Evolutionary conservation across 2,113 vertebrate genomes (phyloP), one percentile per base, ranked within the genome.

Genomic region (Gallinago media): DNA sequence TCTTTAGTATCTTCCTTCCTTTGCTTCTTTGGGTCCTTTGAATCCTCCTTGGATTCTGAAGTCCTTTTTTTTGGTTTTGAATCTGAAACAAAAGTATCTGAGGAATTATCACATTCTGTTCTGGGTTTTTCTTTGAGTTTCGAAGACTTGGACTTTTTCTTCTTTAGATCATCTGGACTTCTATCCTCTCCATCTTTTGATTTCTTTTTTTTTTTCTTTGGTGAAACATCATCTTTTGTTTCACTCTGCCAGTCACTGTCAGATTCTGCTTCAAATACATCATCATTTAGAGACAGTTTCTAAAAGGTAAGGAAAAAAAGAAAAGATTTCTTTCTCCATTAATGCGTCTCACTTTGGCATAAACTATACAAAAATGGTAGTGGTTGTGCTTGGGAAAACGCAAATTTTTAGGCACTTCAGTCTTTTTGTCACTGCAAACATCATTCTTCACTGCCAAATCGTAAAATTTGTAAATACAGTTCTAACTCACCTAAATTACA

Each of bases 191-290:
- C 97, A 9, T 95, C 96, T 81, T 97, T 98, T 72, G 92, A 79
- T 44, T 98, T 98, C 73, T 98, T 99, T 93, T 97, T 99, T 96
- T 98, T 99, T 97, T 99, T 99, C 90, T 98, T 99, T 78, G 98
- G 98, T 25, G 98, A 85, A 25, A 98, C 96, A 9, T 97, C 95
- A 55, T 97, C 98, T 70, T 97, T 99, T 93, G 98, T 98, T 94
- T 99, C 99, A 56, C 96, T 98, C 49, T 97, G 98, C 94, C 97
- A 97, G 70, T 99, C 99, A 3, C 98, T 99, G 85, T 99, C 99
- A 10, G 99, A 99, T 83, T 99, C 98, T 32, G 99, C 98, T 92
- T 99, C 99, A 96, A 99, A 99, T 85, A 99, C 92, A 66, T 99
- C 99, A 32, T 98, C 99, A 92, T 98, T 99, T 94, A 98, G 96